phyloP scores from a whole-genome alignment of 2,888 invertebrate species.

The Drosophila hamatofila region DNA sequence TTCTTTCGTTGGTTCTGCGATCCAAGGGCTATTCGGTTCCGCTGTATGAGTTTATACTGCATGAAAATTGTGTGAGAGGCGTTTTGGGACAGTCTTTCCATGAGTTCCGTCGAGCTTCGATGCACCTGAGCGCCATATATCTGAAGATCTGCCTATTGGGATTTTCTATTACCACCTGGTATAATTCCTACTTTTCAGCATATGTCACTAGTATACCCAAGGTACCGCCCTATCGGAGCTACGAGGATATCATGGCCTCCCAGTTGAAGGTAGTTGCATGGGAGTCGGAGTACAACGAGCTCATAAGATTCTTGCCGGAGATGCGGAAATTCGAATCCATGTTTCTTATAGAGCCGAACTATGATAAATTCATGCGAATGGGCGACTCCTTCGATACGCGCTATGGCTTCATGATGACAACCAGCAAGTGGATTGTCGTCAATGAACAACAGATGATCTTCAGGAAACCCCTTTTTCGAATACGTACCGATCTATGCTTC shows the following conservation, averaged over 20 bases:
- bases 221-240: not conserved
- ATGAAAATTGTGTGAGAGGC: not conserved
- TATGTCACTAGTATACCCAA: conserved; percentile 3
- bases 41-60: not conserved
- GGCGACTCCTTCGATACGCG: not conserved
- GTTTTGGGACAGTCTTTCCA: not conserved
- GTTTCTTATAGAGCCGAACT: not conserved
- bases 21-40: not conserved
- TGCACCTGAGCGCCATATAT: not conserved
- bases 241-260: not conserved
- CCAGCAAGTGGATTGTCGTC: not conserved
- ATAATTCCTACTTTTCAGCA: not conserved
- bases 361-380: not conserved
- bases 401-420: not conserved
- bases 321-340: not conserved
- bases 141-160: not conserved
- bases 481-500: not conserved
- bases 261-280: not conserved
- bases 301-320: not conserved
- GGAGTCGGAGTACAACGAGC: not conserved
- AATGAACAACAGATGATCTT: not conserved
- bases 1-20: not conserved
- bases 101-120: not conserved
- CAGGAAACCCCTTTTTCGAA: not conserved
- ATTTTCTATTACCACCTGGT: not conserved